Base-by-base conservation (phyloP, 2,797 vertebrate species). In the Acanthopagrus latus region DNA sequence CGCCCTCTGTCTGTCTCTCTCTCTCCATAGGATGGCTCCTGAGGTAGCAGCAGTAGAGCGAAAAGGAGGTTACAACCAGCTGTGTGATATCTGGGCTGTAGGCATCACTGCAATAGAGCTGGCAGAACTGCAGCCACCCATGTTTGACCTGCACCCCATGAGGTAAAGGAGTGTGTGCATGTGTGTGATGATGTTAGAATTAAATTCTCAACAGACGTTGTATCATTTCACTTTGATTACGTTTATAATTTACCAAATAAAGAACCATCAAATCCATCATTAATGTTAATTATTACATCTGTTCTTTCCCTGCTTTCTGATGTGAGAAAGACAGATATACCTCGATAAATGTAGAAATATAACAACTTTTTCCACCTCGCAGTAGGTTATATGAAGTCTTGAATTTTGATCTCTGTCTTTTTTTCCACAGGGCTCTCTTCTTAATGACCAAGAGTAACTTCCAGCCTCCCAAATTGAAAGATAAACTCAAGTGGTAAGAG, bases 391-490 rank as follows among this genome's bases (percentile, higher is more conserved):
- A 3, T n/a, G 16, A 59, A 72, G 54, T 59, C 43, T 33, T 38
- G 20, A 38, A 2, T 4, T 64, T 69, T n/a, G 46, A 58, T 72
- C 2, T 2, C 12, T 10, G 2, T 62, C 20, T 63, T 43, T 48
- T 67, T n/a, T n/a, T 71, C 27, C 59, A 7, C 90, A 99, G 98
- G 93, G 98, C 98, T 73, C 96, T 99, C 78, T 99, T 99, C 94
- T 89, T 99, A 91, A 99, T 99, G 98, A 98, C 97, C 3, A 99
- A 99, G 95, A 99, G 98, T 93, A 99, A 98, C 93, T 99, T 99
- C 89, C 98, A 99, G 84, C 97, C 98, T 83, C 98, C 98, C 14
- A 99, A 99, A 88, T 95, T 99, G 91, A 99, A 99, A 95, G 98
- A 99, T 91, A 99, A 99, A 95, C 86, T 97, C 81, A 99, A 98